Percentiles rank a stretch among this genome's conserved stretches.
Conservation (phyloP, 1,140 invertebrate species). For the Charaxes varanes region DNA sequence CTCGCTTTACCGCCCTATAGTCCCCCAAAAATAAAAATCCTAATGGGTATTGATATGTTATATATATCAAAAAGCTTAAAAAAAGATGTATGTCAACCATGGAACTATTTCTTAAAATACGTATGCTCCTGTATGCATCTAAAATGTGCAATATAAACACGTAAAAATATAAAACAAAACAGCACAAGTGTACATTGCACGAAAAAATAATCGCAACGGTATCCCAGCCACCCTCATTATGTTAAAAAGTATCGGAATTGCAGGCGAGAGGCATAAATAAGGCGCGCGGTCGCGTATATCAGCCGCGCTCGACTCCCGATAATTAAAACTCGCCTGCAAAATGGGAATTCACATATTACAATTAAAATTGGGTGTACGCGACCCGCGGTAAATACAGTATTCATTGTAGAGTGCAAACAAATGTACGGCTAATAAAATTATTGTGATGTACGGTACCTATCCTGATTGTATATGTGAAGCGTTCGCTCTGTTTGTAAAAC, state of each 20-base stretch:
- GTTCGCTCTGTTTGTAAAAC: conserved; percentile 3
- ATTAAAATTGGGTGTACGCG: conserved; percentile 58
- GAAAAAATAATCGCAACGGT: conserved; percentile 37
- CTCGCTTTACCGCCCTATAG: too few species aligned
- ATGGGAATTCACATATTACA: conserved; percentile 71
- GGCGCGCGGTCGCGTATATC: conserved; percentile 67
- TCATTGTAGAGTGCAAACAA: conserved; percentile 37
- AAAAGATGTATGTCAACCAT: too few species aligned
- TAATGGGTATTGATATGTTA: too few species aligned
- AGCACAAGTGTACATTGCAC: conserved; percentile 16
- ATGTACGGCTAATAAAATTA: conserved; percentile 34
- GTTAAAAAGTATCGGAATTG: conserved; percentile 71
- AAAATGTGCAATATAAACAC: background rate
- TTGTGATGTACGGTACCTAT: conserved; percentile 24
- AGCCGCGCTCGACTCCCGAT: conserved; percentile 65
- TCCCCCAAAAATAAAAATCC: too few species aligned
- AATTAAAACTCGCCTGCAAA: conserved; percentile 74
- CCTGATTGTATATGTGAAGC: conserved; percentile 16
- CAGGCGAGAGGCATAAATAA: conserved; percentile 57
- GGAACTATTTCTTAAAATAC: too few species aligned
- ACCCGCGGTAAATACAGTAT: conserved; percentile 53
- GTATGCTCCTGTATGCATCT: too few species aligned
- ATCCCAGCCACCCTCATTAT: conserved; percentile 60
- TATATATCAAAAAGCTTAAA: too few species aligned
- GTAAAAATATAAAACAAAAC: background rate